Evolutionary conservation across 2,888 invertebrate species (phyloP), one percentile per base, ranked within the genome.

Genomic region (Lycophotia porphyrea): DNA sequence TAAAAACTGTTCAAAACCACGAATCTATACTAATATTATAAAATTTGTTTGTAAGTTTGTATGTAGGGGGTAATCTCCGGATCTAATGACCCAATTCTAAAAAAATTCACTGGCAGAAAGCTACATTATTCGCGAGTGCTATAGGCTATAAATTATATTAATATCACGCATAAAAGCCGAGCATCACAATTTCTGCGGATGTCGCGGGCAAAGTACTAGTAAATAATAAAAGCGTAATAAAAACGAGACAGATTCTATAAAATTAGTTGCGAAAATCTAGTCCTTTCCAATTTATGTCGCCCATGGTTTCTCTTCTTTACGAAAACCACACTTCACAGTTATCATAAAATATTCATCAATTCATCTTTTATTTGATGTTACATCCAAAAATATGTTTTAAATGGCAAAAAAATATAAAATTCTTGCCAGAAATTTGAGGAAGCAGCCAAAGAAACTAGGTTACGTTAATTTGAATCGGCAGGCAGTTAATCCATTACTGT

Each of bases 401-500:
- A 44, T 44, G 1, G 34, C 27, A 34, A 15, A 36, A 36, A n/a
- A 5, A 42, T 52, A 39, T 82, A 31, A 61, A 60, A 60, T 47
- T 24, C 27, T 39, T 21, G 67, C 74, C 47, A 47, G 64, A 85
- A 78, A 82, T 47, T 49, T 47, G 36, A 58, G 76, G 85, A 85
- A 84, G n/a, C 31, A 36, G 24, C 67, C 5, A 64, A 64, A 61
- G 15, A 34, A 84, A 74, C 69, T 76, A 13, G 78, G 83, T 70
- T 76, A 44, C 34, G 44, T 64, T 81, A 65, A 82, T 85, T 78
- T 44, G 34, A 58, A 27, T 36, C 72, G 27, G 24, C 68, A 34
- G 39, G 34, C 44, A 68, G 72, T 78, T 85, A 81, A 67, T 9
- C n/a, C 3, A 76, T 84, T 84, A 64, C 42, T 31, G 63, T 74